Percentiles rank a stretch among this genome's conserved stretches.
Conservation (phyloP, 2,113 vertebrate genomes). For the Chaetops frenatus region DNA sequence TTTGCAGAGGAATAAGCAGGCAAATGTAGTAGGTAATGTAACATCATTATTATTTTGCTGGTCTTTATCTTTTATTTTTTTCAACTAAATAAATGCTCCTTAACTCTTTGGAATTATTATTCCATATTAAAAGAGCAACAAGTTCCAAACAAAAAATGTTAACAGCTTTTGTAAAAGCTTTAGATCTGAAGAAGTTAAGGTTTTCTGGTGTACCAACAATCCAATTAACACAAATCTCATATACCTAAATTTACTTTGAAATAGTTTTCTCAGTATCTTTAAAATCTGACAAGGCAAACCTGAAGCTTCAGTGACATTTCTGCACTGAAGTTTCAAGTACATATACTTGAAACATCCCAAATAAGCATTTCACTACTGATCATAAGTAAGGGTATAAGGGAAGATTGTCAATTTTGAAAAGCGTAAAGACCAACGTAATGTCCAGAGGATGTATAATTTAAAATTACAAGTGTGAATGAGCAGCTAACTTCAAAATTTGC, state of each 20-base stretch:
- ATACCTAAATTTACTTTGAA: not conserved
- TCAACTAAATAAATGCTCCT: not conserved
- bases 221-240: not conserved
- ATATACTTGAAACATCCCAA: not conserved
- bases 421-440: not conserved
- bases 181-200: not conserved
- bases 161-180: not conserved
- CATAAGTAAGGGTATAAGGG: not conserved
- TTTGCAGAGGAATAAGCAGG: not conserved
- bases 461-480: not conserved
- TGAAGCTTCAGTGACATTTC: not conserved
- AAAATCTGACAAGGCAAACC: not conserved
- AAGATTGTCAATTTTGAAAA: not conserved
- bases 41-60: not conserved
- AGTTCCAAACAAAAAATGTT: not conserved
- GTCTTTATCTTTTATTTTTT: not conserved
- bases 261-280: not conserved
- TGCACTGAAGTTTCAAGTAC: not conserved
- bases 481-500: not conserved
- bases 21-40: not conserved
- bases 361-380: not conserved
- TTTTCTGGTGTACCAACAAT: not conserved
- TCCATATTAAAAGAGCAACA: not conserved
- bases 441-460: not conserved
- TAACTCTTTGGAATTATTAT: not conserved